Evolutionary conservation across 2,797 vertebrate species (phyloP).

Genomic region (Thunnus albacares): DNA sequence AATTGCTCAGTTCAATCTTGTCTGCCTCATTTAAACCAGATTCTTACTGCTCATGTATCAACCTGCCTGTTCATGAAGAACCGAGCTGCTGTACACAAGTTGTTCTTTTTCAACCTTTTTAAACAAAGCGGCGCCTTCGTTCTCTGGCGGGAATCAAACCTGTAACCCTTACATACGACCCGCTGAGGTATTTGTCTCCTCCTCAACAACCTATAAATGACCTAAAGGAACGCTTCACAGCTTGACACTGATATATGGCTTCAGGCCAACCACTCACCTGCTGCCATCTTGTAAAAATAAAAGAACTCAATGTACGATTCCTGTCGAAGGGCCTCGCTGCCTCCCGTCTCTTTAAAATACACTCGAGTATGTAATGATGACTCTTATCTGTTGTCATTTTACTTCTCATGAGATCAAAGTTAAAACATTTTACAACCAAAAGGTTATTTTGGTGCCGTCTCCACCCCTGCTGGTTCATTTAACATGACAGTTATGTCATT

Average conservation of each 20-base stretch:
- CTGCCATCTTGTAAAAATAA: conserved; percentile 41
- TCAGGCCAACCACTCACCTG: conserved; percentile 50
- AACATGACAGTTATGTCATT: conserved; percentile 7
- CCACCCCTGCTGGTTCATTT: too few relatives aligned
- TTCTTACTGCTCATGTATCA: too few relatives aligned
- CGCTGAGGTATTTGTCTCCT: conserved; percentile 1
- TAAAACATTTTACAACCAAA: not conserved
- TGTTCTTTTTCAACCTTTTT: too few relatives aligned
- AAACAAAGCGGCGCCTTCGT: too few relatives aligned
- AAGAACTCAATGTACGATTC: conserved; percentile 39
- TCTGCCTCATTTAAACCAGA: too few relatives aligned
- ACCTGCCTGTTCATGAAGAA: too few relatives aligned
- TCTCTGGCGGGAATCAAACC: not conserved
- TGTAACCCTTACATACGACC: not conserved
- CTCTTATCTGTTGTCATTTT: too few relatives aligned
- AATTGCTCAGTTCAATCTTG: too few relatives aligned
- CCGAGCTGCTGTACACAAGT: not conserved
- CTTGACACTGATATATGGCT: conserved; percentile 37
- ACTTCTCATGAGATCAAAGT: not conserved
- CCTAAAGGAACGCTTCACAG: conserved; percentile 13
- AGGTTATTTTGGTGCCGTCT: not conserved
- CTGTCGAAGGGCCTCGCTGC: not conserved
- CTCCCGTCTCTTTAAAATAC: not conserved
- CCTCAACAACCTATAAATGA: conserved; percentile 48
- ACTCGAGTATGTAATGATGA: not conserved